Percentiles rank a stretch among this genome's conserved stretches.
phyloP scores from a whole-genome alignment of 1,140 invertebrate species.

The Plutomurus gul region DNA sequence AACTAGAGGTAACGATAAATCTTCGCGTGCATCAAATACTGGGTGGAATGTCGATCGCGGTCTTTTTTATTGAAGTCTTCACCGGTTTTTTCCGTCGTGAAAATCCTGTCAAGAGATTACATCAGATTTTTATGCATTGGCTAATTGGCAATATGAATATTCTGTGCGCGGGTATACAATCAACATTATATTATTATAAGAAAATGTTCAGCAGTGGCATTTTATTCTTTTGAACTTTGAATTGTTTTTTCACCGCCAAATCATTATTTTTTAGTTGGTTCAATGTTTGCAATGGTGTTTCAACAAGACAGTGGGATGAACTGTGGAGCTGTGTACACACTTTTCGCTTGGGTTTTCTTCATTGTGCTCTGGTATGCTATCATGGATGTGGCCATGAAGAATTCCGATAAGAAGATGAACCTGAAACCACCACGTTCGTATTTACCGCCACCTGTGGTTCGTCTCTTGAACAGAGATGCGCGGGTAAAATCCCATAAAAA shows the following conservation, averaged over 20 bases:
- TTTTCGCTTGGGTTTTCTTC: not conserved
- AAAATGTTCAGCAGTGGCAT: too few relatives aligned
- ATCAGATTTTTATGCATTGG: not conserved
- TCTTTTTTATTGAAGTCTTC: not conserved
- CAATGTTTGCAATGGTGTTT: constrained; percentile 26
- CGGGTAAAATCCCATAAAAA: not conserved
- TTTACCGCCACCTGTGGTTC: constrained; percentile 30
- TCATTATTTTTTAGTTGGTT: not conserved
- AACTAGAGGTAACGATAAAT: not conserved
- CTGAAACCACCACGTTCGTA: constrained; percentile 6
- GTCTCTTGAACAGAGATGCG: constrained; percentile 20
- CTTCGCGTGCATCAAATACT: not conserved
- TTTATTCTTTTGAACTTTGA: too few relatives aligned
- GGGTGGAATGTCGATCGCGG: not conserved
- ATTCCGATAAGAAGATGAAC: not conserved
- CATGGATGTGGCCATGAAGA: constrained; percentile 18
- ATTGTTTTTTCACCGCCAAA: not conserved
- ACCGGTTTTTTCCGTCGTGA: not conserved
- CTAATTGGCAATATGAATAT: not conserved
- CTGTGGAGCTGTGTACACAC: constrained; percentile 1
- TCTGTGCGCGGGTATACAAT: not conserved
- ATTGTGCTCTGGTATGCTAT: not conserved
- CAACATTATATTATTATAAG: too few relatives aligned
- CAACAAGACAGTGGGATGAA: not conserved
- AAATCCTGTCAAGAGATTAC: not conserved